phyloP scores from a whole-genome alignment of 2,797 vertebrate species.

The Semaprochilodus insignis region DNA sequence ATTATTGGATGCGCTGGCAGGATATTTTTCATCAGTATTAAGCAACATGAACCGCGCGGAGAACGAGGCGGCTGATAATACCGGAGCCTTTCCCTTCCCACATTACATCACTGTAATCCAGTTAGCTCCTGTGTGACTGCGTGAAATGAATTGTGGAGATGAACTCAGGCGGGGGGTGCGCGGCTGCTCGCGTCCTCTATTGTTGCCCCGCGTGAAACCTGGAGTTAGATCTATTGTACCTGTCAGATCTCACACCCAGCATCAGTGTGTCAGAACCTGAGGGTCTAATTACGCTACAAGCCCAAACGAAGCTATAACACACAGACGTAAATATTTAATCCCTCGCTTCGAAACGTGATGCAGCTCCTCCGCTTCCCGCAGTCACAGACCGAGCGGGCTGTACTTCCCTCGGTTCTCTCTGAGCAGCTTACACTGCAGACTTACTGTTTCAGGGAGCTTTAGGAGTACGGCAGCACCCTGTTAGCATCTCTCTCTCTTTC shows the following conservation, averaged over 20 bases:
- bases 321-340: not conserved
- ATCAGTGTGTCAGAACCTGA: not conserved
- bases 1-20: not conserved
- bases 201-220: not conserved
- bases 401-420: no score
- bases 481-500: no score
- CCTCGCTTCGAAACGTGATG: no score
- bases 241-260: not conserved
- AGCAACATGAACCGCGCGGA: not conserved
- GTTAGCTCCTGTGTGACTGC: constrained; percentile 22
- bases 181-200: not conserved
- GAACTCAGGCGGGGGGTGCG: constrained; percentile 18
- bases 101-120: constrained; percentile 41
- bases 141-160: constrained; percentile 51
- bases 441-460: no score
- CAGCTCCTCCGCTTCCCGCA: no score
- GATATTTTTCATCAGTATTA: constrained; percentile 12
- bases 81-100: not conserved
- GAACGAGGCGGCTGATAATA: not conserved
- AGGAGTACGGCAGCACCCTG: no score
- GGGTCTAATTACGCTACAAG: not conserved
- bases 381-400: no score
- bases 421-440: no score
- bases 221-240: not conserved
- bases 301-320: not conserved